Evolutionary conservation across 2,113 vertebrate species (phyloP), one percentile per base, ranked within the genome.

Genomic region (Trichomycterus rosablanca): DNA sequence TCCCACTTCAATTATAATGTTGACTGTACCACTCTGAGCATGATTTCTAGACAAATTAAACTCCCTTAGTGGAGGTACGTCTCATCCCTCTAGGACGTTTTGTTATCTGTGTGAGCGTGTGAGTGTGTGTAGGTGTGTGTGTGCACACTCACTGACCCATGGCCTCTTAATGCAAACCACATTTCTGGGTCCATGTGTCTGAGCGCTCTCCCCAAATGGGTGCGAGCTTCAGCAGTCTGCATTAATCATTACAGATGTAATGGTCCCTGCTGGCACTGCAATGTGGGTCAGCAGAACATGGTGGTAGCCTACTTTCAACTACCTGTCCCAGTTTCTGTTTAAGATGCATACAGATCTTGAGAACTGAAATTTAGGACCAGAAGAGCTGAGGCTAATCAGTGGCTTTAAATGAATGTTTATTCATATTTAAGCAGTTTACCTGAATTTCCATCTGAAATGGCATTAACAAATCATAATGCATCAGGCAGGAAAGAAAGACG

Each of bases 311-410:
- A 63, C 42, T 63, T 67, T 59, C 32, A 28, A 59, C 46, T 67
- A 72, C 70, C 59, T 72, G 70, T 59, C 59, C 64, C 34, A 72
- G 53, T 72, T 67, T 53, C 23, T 59, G 46, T 44, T n/a, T 39
- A 37, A 23, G 42, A 42, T 44, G 37, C 22, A 59, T 34, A 40
- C 22, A 32, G 43, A 45, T 57, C 63, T 48, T 51, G 51, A 64
- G 45, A 63, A 49, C n/a, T 50, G 35, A 7, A 14, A 45, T 44
- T 42, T 42, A 52, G 51, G 30, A 60, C 56, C 50, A 51, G 20
- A 43, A 16, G 30, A 19, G 45, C 18, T 44, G 20, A 28, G 43
- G 49, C 2, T 50, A 49, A 60, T 40, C 56, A 66, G 15, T 60
- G 15, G 11, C 11, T 9, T 19, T 20, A 28, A n/a, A n/a, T n/a